Evolutionary conservation across 1,140 invertebrate genomes (phyloP).

Genomic region (Atta colombica): DNA sequence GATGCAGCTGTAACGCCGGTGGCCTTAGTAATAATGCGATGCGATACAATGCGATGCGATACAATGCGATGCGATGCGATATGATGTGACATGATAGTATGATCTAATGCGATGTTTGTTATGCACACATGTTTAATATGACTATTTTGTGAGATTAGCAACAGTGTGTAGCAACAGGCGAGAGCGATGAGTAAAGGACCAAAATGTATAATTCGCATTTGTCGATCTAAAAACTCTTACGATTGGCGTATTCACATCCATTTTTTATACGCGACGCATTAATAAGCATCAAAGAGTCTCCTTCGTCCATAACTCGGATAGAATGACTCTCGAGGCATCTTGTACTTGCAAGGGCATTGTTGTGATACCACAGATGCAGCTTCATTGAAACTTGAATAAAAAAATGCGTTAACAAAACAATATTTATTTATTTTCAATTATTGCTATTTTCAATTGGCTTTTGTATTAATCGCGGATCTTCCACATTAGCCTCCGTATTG

Average conservation of each 20-base stretch:
- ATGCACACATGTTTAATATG: conserved; percentile 23
- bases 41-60: conserved; percentile 27
- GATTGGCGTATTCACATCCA: conserved; percentile 66
- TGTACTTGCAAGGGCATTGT: conserved; percentile 80
- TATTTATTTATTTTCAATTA: not conserved
- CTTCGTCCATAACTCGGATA: conserved; percentile 61
- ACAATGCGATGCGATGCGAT: conserved; percentile 9
- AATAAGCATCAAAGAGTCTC: conserved; percentile 50
- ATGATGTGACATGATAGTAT: not conserved
- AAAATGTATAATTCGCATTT: conserved; percentile 73
- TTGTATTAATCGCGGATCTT: too few relatives aligned
- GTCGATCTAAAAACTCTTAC: conserved; percentile 58
- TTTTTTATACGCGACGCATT: conserved; percentile 71
- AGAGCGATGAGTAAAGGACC: conserved; percentile 71
- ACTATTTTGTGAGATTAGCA: conserved; percentile 42
- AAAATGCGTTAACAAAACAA: conserved; percentile 74
- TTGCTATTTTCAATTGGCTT: too few relatives aligned
- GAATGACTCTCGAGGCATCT: conserved; percentile 75
- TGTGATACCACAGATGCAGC: conserved; percentile 83
- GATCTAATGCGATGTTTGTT: conserved; percentile 63
- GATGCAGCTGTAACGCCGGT: conserved; percentile 35
- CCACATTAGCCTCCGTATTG: too few relatives aligned
- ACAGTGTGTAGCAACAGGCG: conserved; percentile 55
- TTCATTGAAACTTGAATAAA: conserved; percentile 82
- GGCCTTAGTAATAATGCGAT: conserved; percentile 32